Evolutionary conservation across 2,888 invertebrate species (phyloP), one percentile per base, ranked within the genome.

Genomic region (Polyommatus iphigenia): DNA sequence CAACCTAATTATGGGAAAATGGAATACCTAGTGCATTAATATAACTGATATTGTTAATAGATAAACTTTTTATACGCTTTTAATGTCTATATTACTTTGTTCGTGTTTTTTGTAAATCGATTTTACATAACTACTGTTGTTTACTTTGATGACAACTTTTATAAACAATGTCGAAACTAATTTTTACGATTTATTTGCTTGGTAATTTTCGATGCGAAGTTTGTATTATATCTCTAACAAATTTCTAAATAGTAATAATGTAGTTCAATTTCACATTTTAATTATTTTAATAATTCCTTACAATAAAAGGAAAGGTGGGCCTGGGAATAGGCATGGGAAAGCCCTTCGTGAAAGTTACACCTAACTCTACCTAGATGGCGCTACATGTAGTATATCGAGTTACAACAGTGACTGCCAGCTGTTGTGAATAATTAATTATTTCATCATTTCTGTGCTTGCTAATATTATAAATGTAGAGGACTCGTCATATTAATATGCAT

Each of bases 1-100:
- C 84, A 83, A 83, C 83, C 83, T 86, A 83, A 85, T 86, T 85
- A 87, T 85, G 86, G 82, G 85, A 87, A 86, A 84, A 83, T 83
- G 82, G 82, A 82, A 84, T 82, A 80, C 81, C 79, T 80, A 81
- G 82, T 82, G 80, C 78, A 77, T 81, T 80, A 79, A 76, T 76
- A 76, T 77, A 77, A 77, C 78, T 79, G 81, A 81, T 82, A 81
- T 81, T 71, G 80, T 78, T 54, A 79, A 80, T 79, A 82, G 81
- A 82, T 81, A 80, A 81, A 78, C 76, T 78, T 81, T 79, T 79
- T 82, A 78, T 78, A 79, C 78, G 79, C 80, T 80, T 79, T 82
- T 81, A 77, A 80, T 80, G 76, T 73, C 77, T 79, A 72, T 59
- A 78, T 78, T 78, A 57, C 62, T 76, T 59, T 54, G 41, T 41